Evolutionary conservation across 2,797 vertebrate genomes (phyloP), one percentile per base, ranked within the genome.

Genomic region (Lithobates pipiens): DNA sequence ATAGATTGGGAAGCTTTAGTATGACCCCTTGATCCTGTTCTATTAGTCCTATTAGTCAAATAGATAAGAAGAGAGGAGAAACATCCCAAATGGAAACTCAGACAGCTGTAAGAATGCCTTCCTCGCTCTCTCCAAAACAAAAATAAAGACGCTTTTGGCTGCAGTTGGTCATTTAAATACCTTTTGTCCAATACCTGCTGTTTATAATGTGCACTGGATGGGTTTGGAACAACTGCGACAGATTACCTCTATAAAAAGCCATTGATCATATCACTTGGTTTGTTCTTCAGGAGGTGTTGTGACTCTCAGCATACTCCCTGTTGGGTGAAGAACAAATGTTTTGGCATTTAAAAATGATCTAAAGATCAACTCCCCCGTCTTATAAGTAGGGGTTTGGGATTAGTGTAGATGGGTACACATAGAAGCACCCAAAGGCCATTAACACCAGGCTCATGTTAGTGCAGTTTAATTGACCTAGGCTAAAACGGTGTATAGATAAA

Each of bases 101-200:
- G 54, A 23, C 54, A 61, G 21, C 54, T 61, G 21, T 61, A 61
- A 18, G 54, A 61, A 61, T 61, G 54, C 54, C 54, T 7, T 61
- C 18, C 18, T 18, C 50, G 18, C 50, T 54, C 6, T 61, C n/a
- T 61, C 54, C 21, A 9, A 61, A 61, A 61, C 5, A 23, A 61
- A 61, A 23, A n/a, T 23, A 61, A 61, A 61, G 21, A 23, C 5
- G 21, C 54, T 61, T 61, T 61, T 61, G 54, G 54, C 54, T 61
- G 54, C 21, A 23, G 54, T 61, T 61, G 54, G 54, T 21, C 54
- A 3, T 61, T 23, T 9, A 23, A 1, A 61, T 61, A 61, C 54
- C 54, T 61, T 61, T 61, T 61, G 54, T 61, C 54, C 54, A n/a
- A 61, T 61, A 61, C 54, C 54, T 61, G 54, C 54, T 61, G 54